Evolutionary conservation across 2,888 invertebrate species (phyloP), one percentile per base, ranked within the genome.

Genomic region (Hipparchia semele): DNA sequence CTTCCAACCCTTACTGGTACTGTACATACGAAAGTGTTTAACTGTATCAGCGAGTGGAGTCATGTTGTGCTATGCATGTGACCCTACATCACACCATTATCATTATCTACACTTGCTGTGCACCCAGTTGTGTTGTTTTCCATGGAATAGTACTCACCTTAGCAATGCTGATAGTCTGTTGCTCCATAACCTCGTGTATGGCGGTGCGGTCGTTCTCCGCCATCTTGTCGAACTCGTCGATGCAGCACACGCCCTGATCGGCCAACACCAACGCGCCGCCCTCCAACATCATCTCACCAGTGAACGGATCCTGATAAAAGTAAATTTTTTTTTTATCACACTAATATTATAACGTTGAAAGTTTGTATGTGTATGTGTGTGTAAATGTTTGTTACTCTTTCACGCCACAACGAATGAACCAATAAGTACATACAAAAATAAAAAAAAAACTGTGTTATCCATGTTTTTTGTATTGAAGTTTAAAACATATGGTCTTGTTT

Each of bases 161-260:
- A 13, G 99, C 99, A 83, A 99, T 99, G 72, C 99, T 99, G 79
- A 99, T 99, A 12, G 99, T 99, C 94, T 99, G 99, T 85, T 99
- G 99, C 92, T 99, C 99, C 99, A 99, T 99, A 59, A 99, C 99
- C 94, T 99, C 99, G 88, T 99, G 99, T 80, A 99, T 99, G 71
- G 99, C 98, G 0, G 98, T 98, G 83, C 99, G 95, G 91, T 99
- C 99, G 60, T 93, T 90, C 79, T 99, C 99, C 67, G 98, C 98
- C 99, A 99, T 99, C 94, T 99, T 99, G 94, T 99, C 99, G 89
- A 99, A 99, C 94, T 99, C 99, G 88, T 99, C 99, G 87, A 99
- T 99, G 90, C 99, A 99, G 89, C 99, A 99, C 73, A 99, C 97
- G 70, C 99, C 99, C 86, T 98, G 97, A 92, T 99, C 99, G 1